Percentiles rank a stretch among this genome's conserved stretches.
These are phyloP conservation scores for Brachynemurus nebulosus DNA, from an alignment of 2,888 invertebrate species.

Conservation along the genomic window DNA sequence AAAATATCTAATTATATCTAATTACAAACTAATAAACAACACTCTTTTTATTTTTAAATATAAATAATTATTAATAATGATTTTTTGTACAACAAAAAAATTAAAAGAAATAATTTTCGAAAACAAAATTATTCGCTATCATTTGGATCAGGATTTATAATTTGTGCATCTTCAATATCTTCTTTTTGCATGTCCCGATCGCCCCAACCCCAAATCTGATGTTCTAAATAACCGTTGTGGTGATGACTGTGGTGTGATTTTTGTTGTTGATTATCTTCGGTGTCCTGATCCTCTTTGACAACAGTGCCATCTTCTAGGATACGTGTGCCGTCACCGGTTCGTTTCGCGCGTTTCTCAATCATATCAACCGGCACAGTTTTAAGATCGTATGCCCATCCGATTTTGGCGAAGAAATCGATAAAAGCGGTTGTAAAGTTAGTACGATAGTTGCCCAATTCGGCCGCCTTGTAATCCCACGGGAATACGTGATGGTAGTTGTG, in stretches of 20 bases:
- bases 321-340: constrained; percentile 58
- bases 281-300: neutral
- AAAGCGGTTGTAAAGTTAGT: constrained; percentile 47
- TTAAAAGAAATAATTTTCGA: no score
- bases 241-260: constrained; percentile 29
- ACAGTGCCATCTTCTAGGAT: constrained; percentile 6
- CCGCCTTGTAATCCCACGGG: constrained; percentile 70
- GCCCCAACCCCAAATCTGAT: constrained; percentile 71
- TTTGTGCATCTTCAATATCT: constrained; percentile 34
- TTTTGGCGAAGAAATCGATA: constrained; percentile 51
- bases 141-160: neutral
- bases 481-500: constrained; percentile 84
- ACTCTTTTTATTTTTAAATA: no score
- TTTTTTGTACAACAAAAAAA: neutral
- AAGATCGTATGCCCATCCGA: constrained; percentile 48
- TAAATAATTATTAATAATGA: neutral
- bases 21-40: no score
- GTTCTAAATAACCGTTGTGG: constrained; percentile 28
- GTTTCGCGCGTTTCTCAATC: constrained; percentile 46
- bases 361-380: constrained; percentile 35
- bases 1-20: no score
- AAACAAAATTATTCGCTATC: no score
- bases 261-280: constrained; percentile 23
- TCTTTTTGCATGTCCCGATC: constrained; percentile 60
- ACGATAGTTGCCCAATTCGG: constrained; percentile 53